These are phyloP conservation scores for Sinocyclocheilus maitianheensis DNA, from an alignment of 2,113 vertebrate species.

Conservation along the genomic window DNA sequence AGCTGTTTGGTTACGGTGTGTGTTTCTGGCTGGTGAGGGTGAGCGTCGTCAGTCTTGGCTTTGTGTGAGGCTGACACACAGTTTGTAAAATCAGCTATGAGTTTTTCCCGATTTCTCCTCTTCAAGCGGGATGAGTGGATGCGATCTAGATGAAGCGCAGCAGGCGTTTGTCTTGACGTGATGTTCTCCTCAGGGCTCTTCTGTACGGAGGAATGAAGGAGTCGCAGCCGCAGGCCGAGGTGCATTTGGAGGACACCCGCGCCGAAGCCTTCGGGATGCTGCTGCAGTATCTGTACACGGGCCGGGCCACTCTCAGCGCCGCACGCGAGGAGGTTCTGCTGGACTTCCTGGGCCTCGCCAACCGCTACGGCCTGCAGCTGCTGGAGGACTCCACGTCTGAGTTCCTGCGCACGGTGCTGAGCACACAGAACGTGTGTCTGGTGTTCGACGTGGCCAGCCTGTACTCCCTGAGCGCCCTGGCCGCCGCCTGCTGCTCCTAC, in stretches of 20 bases:
- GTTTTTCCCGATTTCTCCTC: no score
- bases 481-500: conserved; percentile 90
- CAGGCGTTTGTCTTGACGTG: no score
- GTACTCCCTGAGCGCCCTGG: conserved; percentile 87
- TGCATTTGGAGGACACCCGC: conserved; percentile 89
- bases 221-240: conserved; percentile 93
- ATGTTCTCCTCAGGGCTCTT: conserved; percentile 78
- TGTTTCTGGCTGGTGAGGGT: no score
- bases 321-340: conserved; percentile 92
- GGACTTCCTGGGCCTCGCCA: conserved; percentile 93
- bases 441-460: conserved; percentile 95
- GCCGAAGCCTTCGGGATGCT: conserved; percentile 96
- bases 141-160: no score
- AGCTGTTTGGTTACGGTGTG: no score
- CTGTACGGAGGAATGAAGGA: conserved; percentile 96
- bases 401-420: conserved; percentile 93
- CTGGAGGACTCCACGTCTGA: conserved; percentile 94
- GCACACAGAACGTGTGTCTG: conserved; percentile 94
- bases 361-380: conserved; percentile 95
- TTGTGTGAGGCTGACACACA: no score
- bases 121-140: no score
- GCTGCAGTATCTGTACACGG: conserved; percentile 94
- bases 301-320: conserved; percentile 88
- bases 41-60: no score
- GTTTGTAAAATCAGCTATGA: no score